These are phyloP conservation scores for Brachyptera putata DNA, from an alignment of 2,888 invertebrate genomes.

Conservation along the genomic window DNA sequence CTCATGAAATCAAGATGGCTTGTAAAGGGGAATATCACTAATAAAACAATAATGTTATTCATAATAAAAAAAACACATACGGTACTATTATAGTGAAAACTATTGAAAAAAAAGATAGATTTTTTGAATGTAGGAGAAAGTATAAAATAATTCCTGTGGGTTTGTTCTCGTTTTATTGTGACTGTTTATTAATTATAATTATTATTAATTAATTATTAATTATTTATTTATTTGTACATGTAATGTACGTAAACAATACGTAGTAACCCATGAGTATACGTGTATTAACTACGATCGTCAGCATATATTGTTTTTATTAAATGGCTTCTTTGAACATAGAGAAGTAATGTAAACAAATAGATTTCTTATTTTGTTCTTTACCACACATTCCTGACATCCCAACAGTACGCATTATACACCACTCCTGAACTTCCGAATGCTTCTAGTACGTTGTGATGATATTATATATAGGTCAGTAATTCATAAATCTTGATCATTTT, in stretches of 20 bases:
- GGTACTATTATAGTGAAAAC: too few species aligned
- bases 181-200: constrained; percentile 30
- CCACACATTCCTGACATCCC: too few species aligned
- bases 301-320: constrained; percentile 34
- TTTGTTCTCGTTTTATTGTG: constrained; percentile 30
- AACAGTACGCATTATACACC: too few species aligned
- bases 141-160: constrained; percentile 9
- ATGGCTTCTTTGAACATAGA: constrained; percentile 34
- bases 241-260: constrained; percentile 33
- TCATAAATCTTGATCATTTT: too few species aligned
- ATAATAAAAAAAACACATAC: too few species aligned
- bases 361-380: not conserved
- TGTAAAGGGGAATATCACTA: not conserved
- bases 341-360: constrained; percentile 23
- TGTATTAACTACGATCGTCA: constrained; percentile 35
- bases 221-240: constrained; percentile 34
- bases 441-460: too few species aligned
- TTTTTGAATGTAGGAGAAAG: constrained; percentile 2
- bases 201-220: constrained; percentile 28
- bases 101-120: too few species aligned
- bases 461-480: too few species aligned
- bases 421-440: too few species aligned
- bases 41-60: too few species aligned
- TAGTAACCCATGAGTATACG: constrained; percentile 24
- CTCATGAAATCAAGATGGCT: not conserved